Percentiles rank a stretch among this genome's conserved stretches.
Conservation (phyloP, 1,140 invertebrate species). For the Brachionus angularis region DNA sequence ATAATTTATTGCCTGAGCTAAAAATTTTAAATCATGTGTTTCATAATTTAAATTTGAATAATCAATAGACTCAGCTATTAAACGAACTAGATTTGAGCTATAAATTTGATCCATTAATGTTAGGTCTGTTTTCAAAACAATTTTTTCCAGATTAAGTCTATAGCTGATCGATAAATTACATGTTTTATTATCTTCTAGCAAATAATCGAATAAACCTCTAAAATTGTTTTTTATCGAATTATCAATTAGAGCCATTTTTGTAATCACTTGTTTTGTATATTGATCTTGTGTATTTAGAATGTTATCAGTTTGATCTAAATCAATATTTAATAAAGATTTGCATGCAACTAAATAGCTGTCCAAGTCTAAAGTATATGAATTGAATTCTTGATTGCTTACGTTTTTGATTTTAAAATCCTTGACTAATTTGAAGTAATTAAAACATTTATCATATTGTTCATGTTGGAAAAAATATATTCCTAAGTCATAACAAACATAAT, state of each 20-base stretch:
- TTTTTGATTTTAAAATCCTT: background rate
- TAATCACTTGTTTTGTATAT: background rate
- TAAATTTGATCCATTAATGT: background rate
- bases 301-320: background rate
- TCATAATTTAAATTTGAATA: background rate
- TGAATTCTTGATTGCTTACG: background rate
- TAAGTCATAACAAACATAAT: constrained; percentile 1
- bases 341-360: constrained; percentile 22
- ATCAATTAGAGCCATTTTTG: background rate
- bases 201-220: background rate
- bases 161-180: background rate
- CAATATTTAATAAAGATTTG: constrained; percentile 5
- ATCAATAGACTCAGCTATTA: background rate
- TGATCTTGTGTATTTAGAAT: constrained; percentile 2
- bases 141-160: background rate
- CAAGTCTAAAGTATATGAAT: background rate
- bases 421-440: background rate
- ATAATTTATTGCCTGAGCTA: background rate
- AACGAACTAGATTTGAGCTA: background rate
- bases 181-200: background rate
- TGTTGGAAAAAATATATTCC: constrained; percentile 32
- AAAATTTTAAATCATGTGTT: background rate
- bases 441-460: constrained; percentile 4
- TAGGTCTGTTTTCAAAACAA: background rate
- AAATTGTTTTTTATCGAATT: background rate